Conservation (phyloP, 2,113 vertebrate species). For the Cyprinodon brontotheroides region DNA sequence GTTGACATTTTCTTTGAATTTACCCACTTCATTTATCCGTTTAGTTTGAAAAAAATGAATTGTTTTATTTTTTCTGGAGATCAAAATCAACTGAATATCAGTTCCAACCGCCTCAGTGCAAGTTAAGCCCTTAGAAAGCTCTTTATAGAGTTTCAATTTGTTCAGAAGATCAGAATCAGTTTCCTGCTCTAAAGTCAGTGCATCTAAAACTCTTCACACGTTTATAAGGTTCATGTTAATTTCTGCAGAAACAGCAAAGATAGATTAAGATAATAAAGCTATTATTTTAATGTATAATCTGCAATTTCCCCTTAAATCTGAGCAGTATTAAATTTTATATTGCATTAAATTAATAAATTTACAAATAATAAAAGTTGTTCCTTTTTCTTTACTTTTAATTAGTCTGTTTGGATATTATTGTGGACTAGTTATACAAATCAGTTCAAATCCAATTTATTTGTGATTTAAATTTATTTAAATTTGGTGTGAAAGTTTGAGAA, state of each 20-base stretch:
- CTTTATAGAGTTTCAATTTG: not conserved
- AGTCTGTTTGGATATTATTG: too few species aligned
- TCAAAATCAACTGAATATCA: not conserved
- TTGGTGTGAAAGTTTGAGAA: not conserved
- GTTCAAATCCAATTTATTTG: too few species aligned
- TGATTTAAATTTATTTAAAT: not conserved
- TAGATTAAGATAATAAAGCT: not conserved
- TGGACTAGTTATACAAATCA: too few species aligned
- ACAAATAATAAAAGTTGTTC: not conserved
- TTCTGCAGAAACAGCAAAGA: not conserved
- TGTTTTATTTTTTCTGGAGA: not conserved
- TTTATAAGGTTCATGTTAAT: not conserved
- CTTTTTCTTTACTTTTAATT: not conserved
- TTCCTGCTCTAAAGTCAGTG: constrained; percentile 35
- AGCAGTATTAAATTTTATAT: not conserved
- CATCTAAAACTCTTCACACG: constrained; percentile 16
- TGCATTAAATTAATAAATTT: not conserved
- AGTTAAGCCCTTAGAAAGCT: not conserved
- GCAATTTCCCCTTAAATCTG: not conserved
- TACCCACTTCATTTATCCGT: constrained; percentile 20
- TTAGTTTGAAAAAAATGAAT: constrained; percentile 44
- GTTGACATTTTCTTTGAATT: constrained; percentile 49
- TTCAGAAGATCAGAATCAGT: constrained; percentile 27
- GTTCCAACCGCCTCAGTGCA: not conserved
- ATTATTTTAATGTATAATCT: not conserved